These are phyloP conservation scores for Mus spicilegus DNA, from an alignment of 2,113 vertebrate species.

Conservation along the genomic window DNA sequence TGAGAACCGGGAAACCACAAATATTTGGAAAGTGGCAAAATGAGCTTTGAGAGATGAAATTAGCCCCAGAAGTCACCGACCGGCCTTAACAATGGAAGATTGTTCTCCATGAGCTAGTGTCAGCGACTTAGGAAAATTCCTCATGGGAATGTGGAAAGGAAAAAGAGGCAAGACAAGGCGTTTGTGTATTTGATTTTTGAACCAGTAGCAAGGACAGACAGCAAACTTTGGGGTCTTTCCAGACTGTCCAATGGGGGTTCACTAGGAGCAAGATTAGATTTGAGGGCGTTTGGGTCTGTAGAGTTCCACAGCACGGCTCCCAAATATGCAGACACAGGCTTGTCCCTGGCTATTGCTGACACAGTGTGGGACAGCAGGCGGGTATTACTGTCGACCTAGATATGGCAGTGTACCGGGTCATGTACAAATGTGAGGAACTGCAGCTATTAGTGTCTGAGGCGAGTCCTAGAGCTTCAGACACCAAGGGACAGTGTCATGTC, in stretches of 20 bases:
- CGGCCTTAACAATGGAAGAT: background rate
- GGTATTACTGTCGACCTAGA: background rate
- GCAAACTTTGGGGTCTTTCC: background rate
- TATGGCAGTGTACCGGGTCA: fast-evolving
- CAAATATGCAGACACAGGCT: fast-evolving
- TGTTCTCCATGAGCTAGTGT: background rate
- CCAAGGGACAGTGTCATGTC: too few species aligned
- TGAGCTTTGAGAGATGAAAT: background rate
- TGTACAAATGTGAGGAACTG: too few species aligned
- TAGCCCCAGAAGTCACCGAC: background rate
- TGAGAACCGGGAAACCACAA: background rate
- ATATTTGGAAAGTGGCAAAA: background rate
- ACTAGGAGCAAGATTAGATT: background rate
- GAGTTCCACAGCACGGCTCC: background rate
- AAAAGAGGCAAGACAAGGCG: background rate
- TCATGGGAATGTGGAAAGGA: background rate
- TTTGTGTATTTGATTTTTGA: background rate
- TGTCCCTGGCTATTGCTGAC: background rate
- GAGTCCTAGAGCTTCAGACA: background rate
- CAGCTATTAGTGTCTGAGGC: background rate
- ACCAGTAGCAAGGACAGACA: background rate
- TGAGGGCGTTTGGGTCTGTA: background rate
- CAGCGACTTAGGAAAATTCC: background rate
- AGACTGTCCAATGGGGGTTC: background rate
- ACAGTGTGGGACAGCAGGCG: background rate